Conservation (phyloP, 2,888 invertebrate genomes). For the Nephrotoma appendiculata region DNA sequence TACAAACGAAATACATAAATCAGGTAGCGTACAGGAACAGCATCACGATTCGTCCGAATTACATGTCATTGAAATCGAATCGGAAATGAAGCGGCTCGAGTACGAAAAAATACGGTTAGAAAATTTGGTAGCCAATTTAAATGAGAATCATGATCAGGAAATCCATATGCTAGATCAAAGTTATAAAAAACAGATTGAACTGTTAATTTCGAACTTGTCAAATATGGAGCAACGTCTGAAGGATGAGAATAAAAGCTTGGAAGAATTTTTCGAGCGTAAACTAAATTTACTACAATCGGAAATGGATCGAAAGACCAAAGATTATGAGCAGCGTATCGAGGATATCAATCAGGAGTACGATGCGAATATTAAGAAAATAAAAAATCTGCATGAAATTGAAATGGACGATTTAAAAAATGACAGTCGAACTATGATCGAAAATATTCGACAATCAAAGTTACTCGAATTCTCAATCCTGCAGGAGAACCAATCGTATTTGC, state of each 20-base stretch:
- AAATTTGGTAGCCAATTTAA: constrained; percentile 28
- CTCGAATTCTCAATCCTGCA: constrained; percentile 28
- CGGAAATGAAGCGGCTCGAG: constrained; percentile 25
- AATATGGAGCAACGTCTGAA: constrained; percentile 25
- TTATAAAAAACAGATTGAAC: constrained; percentile 29
- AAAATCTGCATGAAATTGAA: constrained; percentile 24
- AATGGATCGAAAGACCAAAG: constrained; percentile 17
- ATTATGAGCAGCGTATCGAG: constrained; percentile 19
- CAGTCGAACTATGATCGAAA: constrained; percentile 23
- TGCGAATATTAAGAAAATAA: constrained; percentile 22
- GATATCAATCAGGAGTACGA: constrained; percentile 23
- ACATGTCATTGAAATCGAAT: constrained; percentile 17
- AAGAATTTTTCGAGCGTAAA: constrained; percentile 22
- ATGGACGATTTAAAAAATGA: constrained; percentile 21
- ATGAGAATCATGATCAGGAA: constrained; percentile 29
- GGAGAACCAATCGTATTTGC: constrained; percentile 28
- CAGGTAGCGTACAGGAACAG: neutral
- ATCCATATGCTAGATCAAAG: constrained; percentile 29
- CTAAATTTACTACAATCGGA: constrained; percentile 18
- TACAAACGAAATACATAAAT: neutral
- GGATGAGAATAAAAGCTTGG: constrained; percentile 21
- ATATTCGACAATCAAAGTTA: constrained; percentile 27
- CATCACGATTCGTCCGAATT: constrained; percentile 12
- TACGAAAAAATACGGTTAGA: constrained; percentile 30
- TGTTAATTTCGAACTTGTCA: constrained; percentile 24